These are phyloP conservation scores for Engraulis encrasicolus DNA, from an alignment of 2,113 vertebrate genomes.

Conservation along the genomic window DNA sequence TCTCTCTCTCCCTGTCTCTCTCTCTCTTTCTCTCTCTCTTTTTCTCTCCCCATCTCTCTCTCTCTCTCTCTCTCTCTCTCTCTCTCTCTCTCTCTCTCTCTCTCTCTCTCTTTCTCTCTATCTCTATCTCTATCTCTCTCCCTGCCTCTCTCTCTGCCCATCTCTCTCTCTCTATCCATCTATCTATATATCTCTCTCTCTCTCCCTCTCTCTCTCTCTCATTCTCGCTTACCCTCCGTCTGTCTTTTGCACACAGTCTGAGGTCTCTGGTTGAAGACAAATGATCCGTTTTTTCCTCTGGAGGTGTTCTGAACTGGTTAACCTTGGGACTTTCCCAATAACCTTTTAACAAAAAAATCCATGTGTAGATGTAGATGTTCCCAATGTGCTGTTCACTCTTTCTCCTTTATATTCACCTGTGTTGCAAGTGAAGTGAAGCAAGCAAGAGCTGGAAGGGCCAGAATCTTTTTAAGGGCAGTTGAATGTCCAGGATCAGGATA, in stretches of 20 bases:
- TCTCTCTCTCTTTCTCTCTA: constrained; percentile 46
- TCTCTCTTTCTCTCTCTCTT: too few species aligned
- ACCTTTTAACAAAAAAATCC: background rate
- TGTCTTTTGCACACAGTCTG: constrained; percentile 41
- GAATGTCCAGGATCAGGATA: constrained; percentile 44
- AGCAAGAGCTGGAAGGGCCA: constrained; percentile 60
- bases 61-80: constrained; percentile 50
- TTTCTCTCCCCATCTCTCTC: constrained; percentile 7
- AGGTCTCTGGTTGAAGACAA: background rate
- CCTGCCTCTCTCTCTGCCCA: constrained; percentile 44
- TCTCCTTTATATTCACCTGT: too few species aligned
- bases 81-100: constrained; percentile 52
- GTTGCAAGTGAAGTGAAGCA: too few species aligned
- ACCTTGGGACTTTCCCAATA: constrained; percentile 28
- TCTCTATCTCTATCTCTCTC: constrained; percentile 64
- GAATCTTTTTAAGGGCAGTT: constrained; percentile 61
- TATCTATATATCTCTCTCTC: too few species aligned
- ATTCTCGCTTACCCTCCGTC: constrained; percentile 28
- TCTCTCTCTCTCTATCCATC: constrained; percentile 49
- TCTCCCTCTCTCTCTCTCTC: constrained; percentile 48
- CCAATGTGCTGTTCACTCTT: background rate
- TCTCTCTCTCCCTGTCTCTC: too few species aligned
- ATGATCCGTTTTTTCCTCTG: background rate
- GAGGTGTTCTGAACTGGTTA: background rate
- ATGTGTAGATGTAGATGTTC: background rate